A percentile compares a stretch with the other conserved stretches of the same genome.
Conservation (phyloP, 2,888 invertebrate species). For the Sipha maydis region DNA sequence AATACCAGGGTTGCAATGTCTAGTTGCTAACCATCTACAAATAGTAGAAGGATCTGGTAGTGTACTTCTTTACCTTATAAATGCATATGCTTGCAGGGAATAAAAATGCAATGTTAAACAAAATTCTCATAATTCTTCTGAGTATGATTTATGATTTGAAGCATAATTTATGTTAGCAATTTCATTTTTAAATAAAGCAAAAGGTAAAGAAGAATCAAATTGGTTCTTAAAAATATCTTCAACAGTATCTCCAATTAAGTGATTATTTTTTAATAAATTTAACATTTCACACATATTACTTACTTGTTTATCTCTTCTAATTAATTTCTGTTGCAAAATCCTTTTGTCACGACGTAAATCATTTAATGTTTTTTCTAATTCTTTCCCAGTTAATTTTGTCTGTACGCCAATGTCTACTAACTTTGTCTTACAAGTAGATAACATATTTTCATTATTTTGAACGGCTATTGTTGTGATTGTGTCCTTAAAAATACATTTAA, state of each 20-base stretch:
- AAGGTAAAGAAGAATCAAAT: slow-evolving; percentile 4
- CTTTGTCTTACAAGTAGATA: background rate
- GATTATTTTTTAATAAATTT: background rate
- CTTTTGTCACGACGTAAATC: background rate
- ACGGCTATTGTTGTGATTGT: too few species aligned
- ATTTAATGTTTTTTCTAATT: background rate
- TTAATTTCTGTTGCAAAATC: background rate
- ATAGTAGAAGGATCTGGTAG: background rate
- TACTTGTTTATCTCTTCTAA: slow-evolving; percentile 6
- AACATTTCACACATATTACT: slow-evolving; percentile 31
- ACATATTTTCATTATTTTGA: background rate
- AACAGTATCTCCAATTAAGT: background rate
- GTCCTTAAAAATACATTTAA: too few species aligned
- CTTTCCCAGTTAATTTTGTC: background rate
- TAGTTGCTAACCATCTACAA: background rate
- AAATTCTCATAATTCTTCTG: background rate
- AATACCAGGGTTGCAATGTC: slow-evolving; percentile 6
- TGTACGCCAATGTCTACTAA: slow-evolving; percentile 11
- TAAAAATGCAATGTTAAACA: slow-evolving; percentile 22
- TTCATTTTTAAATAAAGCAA: slow-evolving; percentile 22
- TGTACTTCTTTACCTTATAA: slow-evolving; percentile 3
- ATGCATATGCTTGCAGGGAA: background rate
- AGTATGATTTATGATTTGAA: background rate
- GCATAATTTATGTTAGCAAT: background rate
- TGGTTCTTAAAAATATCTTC: slow-evolving; percentile 21